Percentiles rank a stretch among this genome's conserved stretches.
Evolutionary conservation across 37 sponge, comb jelly and placozoan species (phyloP).

Genomic region (Geodia barretti): DNA sequence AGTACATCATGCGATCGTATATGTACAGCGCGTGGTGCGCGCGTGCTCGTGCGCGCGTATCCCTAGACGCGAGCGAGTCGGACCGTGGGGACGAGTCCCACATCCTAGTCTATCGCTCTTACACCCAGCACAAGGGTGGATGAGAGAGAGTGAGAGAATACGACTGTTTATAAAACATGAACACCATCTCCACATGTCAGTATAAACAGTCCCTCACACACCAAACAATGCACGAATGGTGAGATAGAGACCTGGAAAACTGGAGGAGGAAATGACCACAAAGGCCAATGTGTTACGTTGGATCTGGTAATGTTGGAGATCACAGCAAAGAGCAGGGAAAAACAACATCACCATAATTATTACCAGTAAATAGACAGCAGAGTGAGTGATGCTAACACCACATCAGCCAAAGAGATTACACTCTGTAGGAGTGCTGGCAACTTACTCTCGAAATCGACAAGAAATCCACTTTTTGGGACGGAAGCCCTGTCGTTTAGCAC

Average conservation of each 20-base stretch:
- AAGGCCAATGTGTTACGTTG: too few relatives aligned
- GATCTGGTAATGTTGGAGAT: too few relatives aligned
- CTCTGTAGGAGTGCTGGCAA: too few relatives aligned
- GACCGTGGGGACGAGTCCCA: neutral
- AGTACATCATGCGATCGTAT: neutral
- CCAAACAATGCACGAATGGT: too few relatives aligned
- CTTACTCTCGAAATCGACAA: conserved; percentile 91
- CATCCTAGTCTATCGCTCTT: neutral
- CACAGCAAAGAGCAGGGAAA: neutral
- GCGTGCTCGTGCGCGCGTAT: neutral
- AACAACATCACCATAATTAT: neutral
- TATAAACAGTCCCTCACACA: too few relatives aligned
- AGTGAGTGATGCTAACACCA: neutral
- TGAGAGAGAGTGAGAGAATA: too few relatives aligned
- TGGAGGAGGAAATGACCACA: too few relatives aligned
- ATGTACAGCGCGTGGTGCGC: neutral
- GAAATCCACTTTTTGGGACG: conserved; percentile 75
- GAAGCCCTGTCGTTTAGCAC: conserved; percentile 69
- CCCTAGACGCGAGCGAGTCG: too few relatives aligned
- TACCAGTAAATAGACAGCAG: neutral
- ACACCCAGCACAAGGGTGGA: neutral
- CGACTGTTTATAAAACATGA: too few relatives aligned
- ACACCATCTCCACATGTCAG: too few relatives aligned
- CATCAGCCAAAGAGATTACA: neutral
- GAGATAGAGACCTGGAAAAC: too few relatives aligned